These are phyloP conservation scores for Bombus sibiricus DNA, from an alignment of 1,140 invertebrate genomes.

Conservation along the genomic window DNA sequence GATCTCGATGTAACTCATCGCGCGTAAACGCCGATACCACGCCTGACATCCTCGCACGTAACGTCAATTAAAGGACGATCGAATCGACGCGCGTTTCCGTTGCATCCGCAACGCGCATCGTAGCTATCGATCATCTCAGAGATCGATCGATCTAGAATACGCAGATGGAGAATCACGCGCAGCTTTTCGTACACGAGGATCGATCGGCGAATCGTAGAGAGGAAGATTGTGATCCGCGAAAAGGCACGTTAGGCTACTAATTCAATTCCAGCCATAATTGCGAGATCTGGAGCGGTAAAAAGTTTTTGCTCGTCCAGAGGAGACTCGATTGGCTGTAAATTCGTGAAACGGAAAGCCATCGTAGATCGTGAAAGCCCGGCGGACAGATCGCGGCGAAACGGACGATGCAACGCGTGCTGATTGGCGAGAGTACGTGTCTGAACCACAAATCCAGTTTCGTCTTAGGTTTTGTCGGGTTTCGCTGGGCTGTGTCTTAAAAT, in stretches of 20 bases:
- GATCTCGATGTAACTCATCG: slow-evolving; percentile 18
- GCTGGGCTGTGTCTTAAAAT: neutral
- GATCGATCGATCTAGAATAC: no score
- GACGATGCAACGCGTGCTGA: neutral
- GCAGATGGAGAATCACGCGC: no score
- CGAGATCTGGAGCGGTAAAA: no score
- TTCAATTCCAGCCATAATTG: no score
- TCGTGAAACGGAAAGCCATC: neutral
- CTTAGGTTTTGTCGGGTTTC: neutral
- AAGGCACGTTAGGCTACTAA: no score
- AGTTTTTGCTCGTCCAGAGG: no score
- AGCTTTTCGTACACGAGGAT: no score
- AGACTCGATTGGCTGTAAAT: neutral
- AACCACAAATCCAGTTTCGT: slow-evolving; percentile 20
- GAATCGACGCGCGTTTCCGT: slow-evolving; percentile 14
- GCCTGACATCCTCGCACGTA: neutral
- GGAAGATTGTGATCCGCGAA: no score
- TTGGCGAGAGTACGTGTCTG: slow-evolving; percentile 16
- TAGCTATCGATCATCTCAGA: neutral
- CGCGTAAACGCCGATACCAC: neutral
- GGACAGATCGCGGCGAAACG: no score
- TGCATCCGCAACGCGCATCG: neutral
- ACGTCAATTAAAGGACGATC: slow-evolving; percentile 32
- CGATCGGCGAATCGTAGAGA: no score
- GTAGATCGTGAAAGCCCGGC: neutral